Percentiles rank a stretch among this genome's conserved stretches.
These are phyloP conservation scores for Eupelmus urozonus DNA, from an alignment of 2,888 invertebrate species.

Conservation along the genomic window DNA sequence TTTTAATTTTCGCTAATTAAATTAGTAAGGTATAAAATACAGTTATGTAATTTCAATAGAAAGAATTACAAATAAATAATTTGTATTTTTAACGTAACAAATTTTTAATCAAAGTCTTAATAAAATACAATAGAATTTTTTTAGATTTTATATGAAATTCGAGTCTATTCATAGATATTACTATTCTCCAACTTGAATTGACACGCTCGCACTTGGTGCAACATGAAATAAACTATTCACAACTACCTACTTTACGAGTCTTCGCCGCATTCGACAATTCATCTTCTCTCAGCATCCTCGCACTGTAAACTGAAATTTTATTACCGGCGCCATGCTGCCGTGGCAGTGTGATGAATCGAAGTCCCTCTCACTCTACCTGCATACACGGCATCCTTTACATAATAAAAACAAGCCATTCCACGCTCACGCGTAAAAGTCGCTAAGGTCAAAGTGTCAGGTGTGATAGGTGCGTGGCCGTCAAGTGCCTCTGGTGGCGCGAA, in stretches of 20 bases:
- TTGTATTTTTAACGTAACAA: too few species aligned
- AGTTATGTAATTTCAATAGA: too few species aligned
- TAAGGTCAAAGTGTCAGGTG: conserved; percentile 50
- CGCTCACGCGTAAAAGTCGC: conserved; percentile 4
- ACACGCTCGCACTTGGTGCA: too few species aligned
- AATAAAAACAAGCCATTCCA: neutral
- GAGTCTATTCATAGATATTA: too few species aligned
- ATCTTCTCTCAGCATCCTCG: neutral
- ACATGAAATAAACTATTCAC: too few species aligned
- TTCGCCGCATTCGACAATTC: neutral
- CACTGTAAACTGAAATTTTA: conserved; percentile 22
- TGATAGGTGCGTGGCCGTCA: conserved; percentile 22
- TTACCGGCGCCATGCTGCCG: neutral
- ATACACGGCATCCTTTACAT: conserved; percentile 12
- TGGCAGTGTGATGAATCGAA: conserved; percentile 2
- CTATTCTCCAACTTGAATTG: too few species aligned
- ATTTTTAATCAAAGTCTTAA: too few species aligned
- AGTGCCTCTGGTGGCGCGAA: neutral
- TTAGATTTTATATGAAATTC: too few species aligned
- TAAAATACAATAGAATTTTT: too few species aligned
- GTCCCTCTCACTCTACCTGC: neutral
- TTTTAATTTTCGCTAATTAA: too few species aligned
- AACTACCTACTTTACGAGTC: neutral
- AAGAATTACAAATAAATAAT: too few species aligned
- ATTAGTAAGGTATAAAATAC: too few species aligned